A percentile compares a stretch with the other conserved stretches of the same genome.
Conservation (phyloP, 2,888 invertebrate species). For the Xanthorhoe designata region DNA sequence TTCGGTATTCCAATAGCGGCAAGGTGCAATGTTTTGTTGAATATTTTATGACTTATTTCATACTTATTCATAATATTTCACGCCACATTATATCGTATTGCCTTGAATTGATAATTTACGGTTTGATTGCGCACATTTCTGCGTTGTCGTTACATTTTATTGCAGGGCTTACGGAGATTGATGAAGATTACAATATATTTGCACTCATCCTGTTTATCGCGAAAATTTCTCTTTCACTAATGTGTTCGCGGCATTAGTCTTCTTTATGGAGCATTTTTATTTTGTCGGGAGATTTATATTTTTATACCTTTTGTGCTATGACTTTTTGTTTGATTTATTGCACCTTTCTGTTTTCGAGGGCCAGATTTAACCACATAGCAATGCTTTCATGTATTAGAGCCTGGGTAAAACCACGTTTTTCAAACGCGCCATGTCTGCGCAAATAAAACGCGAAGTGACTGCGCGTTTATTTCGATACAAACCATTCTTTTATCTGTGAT, state of each 20-base stretch:
- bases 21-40: conserved; percentile 51
- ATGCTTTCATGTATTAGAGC: background rate
- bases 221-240: conserved; percentile 43
- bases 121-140: conserved; percentile 52
- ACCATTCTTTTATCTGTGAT: too few species aligned
- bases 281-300: conserved; percentile 35
- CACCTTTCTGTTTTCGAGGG: background rate
- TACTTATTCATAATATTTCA: conserved; percentile 57
- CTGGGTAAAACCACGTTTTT: too few species aligned
- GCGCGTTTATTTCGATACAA: too few species aligned
- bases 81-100: conserved; percentile 52
- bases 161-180: conserved; percentile 42
- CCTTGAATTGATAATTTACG: conserved; percentile 57
- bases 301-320: conserved; percentile 27
- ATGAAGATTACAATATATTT: conserved; percentile 45
- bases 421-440: too few species aligned
- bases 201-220: conserved; percentile 42
- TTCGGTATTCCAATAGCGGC: conserved; percentile 50
- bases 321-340: conserved; percentile 7
- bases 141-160: conserved; percentile 51
- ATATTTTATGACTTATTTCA: conserved; percentile 52
- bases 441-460: too few species aligned
- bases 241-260: conserved; percentile 41
- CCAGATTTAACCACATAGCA: background rate
- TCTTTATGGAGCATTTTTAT: conserved; percentile 41